A percentile compares a stretch with the other conserved stretches of the same genome.
phyloP scores from a whole-genome alignment of 2,113 vertebrate species.

The Atractosteus spatula region DNA sequence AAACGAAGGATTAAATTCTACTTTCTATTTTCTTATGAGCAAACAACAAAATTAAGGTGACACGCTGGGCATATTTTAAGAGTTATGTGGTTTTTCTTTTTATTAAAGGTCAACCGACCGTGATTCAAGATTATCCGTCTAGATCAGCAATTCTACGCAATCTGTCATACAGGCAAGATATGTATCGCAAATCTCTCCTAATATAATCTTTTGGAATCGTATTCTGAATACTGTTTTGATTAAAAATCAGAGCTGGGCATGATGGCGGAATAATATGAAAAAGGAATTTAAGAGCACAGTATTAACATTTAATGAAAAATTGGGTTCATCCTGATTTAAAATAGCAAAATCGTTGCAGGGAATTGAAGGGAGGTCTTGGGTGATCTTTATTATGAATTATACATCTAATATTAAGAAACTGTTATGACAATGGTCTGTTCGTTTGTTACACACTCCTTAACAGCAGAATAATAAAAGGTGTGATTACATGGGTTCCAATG shows the following conservation, averaged over 20 bases:
- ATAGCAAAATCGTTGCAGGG: conserved; percentile 25
- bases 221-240: conserved; percentile 83
- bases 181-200: conserved; percentile 72
- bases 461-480: background rate
- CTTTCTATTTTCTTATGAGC: conserved; percentile 7
- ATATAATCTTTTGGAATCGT: conserved; percentile 79
- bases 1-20: background rate
- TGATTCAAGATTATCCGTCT: conserved; percentile 65
- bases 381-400: conserved; percentile 21
- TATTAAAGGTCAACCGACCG: conserved; percentile 65
- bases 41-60: conserved; percentile 32
- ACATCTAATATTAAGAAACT: conserved; percentile 15
- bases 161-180: conserved; percentile 64
- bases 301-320: conserved; percentile 47
- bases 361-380: conserved; percentile 25
- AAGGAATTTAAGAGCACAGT: conserved; percentile 37
- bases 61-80: conserved; percentile 41
- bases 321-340: conserved; percentile 24
- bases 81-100: conserved; percentile 43
- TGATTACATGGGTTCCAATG: conserved; percentile 9
- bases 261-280: conserved; percentile 54
- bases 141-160: conserved; percentile 56
- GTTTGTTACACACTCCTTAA: background rate
- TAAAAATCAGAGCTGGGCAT: conserved; percentile 64
- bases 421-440: conserved; percentile 3